A percentile compares a stretch with the other conserved stretches of the same genome.
phyloP scores from a whole-genome alignment of 2,113 vertebrate genomes.

The Syngnathoides biaculeatus region DNA sequence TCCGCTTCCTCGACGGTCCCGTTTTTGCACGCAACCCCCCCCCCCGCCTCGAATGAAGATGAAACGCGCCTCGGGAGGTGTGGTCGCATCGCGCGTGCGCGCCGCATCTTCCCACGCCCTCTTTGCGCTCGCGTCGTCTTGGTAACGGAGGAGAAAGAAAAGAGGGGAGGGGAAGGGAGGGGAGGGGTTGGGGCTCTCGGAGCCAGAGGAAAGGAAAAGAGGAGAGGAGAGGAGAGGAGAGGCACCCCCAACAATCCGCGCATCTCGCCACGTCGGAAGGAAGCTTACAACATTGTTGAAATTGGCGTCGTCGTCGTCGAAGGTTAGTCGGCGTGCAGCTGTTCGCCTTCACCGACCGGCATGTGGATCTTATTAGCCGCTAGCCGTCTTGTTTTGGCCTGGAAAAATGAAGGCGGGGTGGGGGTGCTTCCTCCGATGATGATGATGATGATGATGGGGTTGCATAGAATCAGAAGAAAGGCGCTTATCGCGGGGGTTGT shows the following conservation, averaged over 20 bases:
- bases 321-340: conserved; percentile 23
- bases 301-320: conserved; percentile 6
- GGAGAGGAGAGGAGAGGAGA: conserved; percentile 45
- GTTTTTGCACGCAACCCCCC: no score
- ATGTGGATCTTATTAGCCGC: conserved; percentile 20
- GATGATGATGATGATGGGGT: background rate
- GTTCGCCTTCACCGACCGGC: conserved; percentile 19
- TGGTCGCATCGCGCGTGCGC: conserved; percentile 63
- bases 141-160: conserved; percentile 48
- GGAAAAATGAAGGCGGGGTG: no score
- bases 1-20: no score
- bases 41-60: background rate
- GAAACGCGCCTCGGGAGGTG: conserved; percentile 22
- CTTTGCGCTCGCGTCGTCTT: conserved; percentile 66
- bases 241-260: conserved; percentile 53
- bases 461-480: background rate
- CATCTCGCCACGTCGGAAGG: conserved; percentile 17
- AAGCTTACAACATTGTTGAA: conserved; percentile 2
- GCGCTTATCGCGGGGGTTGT: background rate
- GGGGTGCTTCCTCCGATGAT: no score
- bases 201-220: background rate
- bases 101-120: conserved; percentile 67
- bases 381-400: conserved; percentile 7
- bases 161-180: conserved; percentile 22
- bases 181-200: conserved; percentile 35